A percentile compares a stretch with the other conserved stretches of the same genome.
Conservation (phyloP, 2,113 vertebrate genomes). For the Edolisoma coerulescens region DNA sequence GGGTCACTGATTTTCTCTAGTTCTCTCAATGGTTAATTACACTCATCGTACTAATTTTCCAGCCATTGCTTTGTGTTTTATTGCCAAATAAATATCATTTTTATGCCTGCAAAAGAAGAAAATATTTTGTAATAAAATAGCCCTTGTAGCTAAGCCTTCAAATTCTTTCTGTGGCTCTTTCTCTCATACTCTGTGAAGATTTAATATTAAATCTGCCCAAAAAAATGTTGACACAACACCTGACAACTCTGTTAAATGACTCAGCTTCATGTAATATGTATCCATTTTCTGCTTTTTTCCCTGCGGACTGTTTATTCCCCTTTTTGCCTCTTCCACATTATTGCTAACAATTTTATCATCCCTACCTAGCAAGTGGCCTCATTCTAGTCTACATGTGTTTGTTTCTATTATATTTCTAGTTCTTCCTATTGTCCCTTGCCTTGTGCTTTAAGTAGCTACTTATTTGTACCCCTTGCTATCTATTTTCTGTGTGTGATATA, state of each 20-base stretch:
- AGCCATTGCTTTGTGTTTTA: background rate
- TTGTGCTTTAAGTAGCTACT: background rate
- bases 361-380: background rate
- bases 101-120: background rate
- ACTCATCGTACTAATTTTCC: background rate
- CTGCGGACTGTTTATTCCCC: background rate
- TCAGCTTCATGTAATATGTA: background rate
- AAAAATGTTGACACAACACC: conserved; percentile 1
- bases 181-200: background rate
- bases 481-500: background rate
- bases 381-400: background rate
- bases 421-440: background rate
- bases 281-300: background rate
- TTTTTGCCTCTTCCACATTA: background rate
- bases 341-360: background rate
- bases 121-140: background rate
- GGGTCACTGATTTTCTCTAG: background rate
- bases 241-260: background rate
- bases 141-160: background rate
- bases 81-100: background rate
- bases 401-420: background rate
- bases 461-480: background rate
- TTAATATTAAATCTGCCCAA: background rate
- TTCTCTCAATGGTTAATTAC: background rate
- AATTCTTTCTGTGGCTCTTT: background rate